Base-by-base conservation (phyloP, 2,888 invertebrate species). In the Tryphoninae sp. region DNA sequence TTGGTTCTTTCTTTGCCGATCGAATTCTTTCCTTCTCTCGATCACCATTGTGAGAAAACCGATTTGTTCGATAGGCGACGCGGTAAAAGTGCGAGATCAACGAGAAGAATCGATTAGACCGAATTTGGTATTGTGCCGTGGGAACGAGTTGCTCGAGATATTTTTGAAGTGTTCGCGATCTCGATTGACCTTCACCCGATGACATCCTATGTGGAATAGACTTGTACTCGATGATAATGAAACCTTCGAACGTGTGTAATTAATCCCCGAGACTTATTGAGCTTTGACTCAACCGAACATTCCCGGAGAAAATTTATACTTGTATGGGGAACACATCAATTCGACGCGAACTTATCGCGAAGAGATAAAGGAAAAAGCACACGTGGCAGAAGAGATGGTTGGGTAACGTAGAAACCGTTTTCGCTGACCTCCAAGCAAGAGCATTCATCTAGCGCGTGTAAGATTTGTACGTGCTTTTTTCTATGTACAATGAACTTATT, bases 61-160 rank as follows among this genome's bases (percentile, higher is more conserved):
- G 3, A 23, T 13, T 45, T 45, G 0, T 13, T 0, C 45, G 45
- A 11, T 9, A 13, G 3, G 40, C 64, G 19, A 11, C 9, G 4
- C 16, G 42, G 6, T 33, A 33, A 33, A 19, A 40, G 4, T 13
- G 2, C 40, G 16, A 11, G 40, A 45, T 45, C 45, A 11, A 45
- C 45, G 13, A 9, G 45, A 11, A 26, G 26, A 59, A 75, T 59
- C 22, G 11, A 23, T 53, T 11, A 16, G 19, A 59, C 33, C 75
- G 49, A 68, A 49, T 59, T 67, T 68, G 75, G 75, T 45, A 49
- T 49, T 26, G 49, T 58, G 33, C 26, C 75, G 75, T 75, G 75
- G 59, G 75, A 75, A 75, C 58, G 59, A 58, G 75, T 51, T 40
- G 45, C 22, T 49, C 58, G 65, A 65, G 55, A 65, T 75, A 55